A percentile compares a stretch with the other conserved stretches of the same genome.
phyloP scores from a whole-genome alignment of 2,113 vertebrate genomes.

The Oceanodroma tethys region DNA sequence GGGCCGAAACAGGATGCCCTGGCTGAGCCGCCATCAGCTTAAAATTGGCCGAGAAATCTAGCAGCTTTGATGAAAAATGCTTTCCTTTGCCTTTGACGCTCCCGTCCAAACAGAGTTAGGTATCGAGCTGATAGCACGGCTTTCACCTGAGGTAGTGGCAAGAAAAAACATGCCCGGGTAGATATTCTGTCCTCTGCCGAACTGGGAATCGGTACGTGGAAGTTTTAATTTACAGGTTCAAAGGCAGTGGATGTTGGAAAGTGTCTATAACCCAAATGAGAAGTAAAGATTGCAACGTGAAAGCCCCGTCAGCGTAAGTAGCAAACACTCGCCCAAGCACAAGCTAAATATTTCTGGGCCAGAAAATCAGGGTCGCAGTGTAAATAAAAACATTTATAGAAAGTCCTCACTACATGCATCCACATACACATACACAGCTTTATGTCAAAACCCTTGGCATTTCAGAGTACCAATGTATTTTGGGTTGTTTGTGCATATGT shows the following conservation, averaged over 20 bases:
- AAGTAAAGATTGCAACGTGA: background rate
- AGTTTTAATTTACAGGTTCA: background rate
- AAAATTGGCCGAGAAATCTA: background rate
- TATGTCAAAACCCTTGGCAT: background rate
- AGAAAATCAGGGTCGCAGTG: background rate
- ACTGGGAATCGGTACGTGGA: background rate
- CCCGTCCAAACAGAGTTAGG: background rate
- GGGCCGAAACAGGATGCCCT: background rate
- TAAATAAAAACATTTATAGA: background rate
- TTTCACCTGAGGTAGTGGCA: background rate
- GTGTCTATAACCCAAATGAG: background rate
- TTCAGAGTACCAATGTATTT: background rate
- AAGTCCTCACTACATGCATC: background rate
- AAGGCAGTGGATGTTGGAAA: background rate
- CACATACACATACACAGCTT: background rate
- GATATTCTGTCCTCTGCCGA: background rate
- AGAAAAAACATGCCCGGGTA: background rate
- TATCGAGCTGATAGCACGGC: background rate
- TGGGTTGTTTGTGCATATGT: background rate
- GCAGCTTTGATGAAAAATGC: slow-evolving; percentile 17
- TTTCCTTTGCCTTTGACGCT: background rate
- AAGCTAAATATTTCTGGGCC: background rate
- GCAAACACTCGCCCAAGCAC: background rate
- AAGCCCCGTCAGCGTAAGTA: background rate
- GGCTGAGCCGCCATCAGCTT: background rate